These are phyloP conservation scores for Botrylloides violaceus DNA, from an alignment of 23 tunicate species.

Conservation along the genomic window DNA sequence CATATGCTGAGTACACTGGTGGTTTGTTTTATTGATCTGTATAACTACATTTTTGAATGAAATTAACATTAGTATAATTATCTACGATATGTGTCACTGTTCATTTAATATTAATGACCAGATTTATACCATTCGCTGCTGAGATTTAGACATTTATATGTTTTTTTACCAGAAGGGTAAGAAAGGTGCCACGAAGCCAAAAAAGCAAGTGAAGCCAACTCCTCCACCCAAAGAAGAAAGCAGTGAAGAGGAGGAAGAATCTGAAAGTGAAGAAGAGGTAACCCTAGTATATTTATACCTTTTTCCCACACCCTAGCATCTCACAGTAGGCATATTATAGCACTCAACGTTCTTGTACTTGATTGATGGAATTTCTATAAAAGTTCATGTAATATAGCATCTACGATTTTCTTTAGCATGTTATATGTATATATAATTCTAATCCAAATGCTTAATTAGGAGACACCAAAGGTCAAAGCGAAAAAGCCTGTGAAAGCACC, in stretches of 20 bases:
- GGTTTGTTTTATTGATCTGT: background rate
- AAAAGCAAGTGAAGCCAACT: conserved; percentile 20
- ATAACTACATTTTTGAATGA: background rate
- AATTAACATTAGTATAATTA: background rate
- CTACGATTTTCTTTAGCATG: no score
- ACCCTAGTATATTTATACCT: background rate
- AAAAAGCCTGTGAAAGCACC: background rate
- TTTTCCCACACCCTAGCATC: no score
- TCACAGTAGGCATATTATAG: no score
- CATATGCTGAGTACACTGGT: background rate
- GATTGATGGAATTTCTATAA: no score
- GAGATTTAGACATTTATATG: no score
- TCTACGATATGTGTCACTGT: background rate
- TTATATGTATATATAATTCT: no score
- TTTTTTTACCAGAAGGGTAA: conserved; percentile 15
- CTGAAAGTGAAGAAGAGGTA: conserved; percentile 21
- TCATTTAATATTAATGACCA: no score
- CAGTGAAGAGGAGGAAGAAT: conserved; percentile 30
- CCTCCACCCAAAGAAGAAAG: conserved; percentile 21
- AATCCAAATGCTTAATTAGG: no score
- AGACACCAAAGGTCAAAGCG: background rate
- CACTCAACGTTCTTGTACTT: no score
- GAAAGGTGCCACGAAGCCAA: conserved; percentile 14
- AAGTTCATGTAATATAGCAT: no score
- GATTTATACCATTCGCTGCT: no score